Base-by-base conservation (phyloP, 30 jellyfish, hydroid and myxozoan genomes). In the Aurelia aurita complex sp. Pacific region DNA sequence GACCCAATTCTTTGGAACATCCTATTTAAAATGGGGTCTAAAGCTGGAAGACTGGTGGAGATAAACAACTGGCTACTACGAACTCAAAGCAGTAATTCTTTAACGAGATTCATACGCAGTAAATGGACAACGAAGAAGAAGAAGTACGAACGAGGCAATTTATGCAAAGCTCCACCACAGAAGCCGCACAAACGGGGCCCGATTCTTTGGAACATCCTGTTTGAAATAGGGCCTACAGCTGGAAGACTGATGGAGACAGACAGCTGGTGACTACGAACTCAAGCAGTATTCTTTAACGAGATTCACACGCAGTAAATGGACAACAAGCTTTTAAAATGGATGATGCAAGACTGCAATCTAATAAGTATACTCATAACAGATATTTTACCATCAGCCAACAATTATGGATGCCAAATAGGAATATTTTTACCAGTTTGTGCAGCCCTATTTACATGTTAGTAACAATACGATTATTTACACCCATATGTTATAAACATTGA, bases 401-500 rank as follows among this genome's bases (percentile, higher is more conserved):
- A 16, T 46, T 46, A 66, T 55, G 76, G 76, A 66, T 46, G 76
- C 76, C 83, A 42, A 19, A 75, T 75, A 29, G 74, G 46, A 75
- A 75, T 75, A 75, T 52, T 53, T 18, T 46, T 46, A 55, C 65
- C 87, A 82, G 92, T 71, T 84, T 84, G 87, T 84, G 93, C 93
- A 73, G 75, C 87, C 87, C 93, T 69, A 73, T 84, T 6, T 84
- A 84, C 93, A 84, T 54, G 59, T 69, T 38, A 65, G 43, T 84
- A 63, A 14, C 64, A 73, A 60, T 74, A 74, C 50, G 7, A 33
- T 50, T 84, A 84, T 84, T 57, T 84, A 84, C 93, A 84, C 93
- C 93, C 87, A 13, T 23, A 81, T 71, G 43, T 73, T 62, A 84
- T 84, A 73, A 43, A 81, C 69, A 81, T 36, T 50, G 34, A 46